These are phyloP conservation scores for Alectura lathami DNA, from an alignment of 2,113 vertebrate species.

Conservation along the genomic window DNA sequence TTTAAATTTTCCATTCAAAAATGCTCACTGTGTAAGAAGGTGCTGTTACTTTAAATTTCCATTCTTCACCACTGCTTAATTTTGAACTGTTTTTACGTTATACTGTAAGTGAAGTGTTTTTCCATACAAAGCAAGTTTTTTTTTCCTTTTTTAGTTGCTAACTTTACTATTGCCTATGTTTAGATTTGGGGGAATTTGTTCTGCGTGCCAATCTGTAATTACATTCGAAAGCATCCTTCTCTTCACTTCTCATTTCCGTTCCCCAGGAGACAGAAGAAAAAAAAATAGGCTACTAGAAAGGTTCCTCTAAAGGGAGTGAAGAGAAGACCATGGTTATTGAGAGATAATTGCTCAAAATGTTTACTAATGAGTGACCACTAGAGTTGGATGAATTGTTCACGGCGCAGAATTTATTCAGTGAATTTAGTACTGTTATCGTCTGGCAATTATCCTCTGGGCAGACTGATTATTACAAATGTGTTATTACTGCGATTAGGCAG, in stretches of 20 bases:
- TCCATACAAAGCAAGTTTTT: constrained; percentile 42
- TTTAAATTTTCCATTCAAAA: constrained; percentile 24
- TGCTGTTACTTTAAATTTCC: constrained; percentile 61
- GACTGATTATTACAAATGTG: background rate
- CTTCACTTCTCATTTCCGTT: constrained; percentile 65
- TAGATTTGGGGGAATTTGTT: constrained; percentile 70
- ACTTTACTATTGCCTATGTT: constrained; percentile 72
- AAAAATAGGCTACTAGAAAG: constrained; percentile 71
- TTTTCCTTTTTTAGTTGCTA: constrained; percentile 66
- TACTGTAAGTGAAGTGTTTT: constrained; percentile 46
- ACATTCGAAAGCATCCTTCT: constrained; percentile 67
- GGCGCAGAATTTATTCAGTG: background rate
- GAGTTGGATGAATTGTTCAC: constrained; percentile 31
- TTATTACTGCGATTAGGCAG: background rate
- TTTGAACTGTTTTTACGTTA: constrained; percentile 48
- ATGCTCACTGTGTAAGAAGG: background rate
- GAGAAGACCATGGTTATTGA: constrained; percentile 59
- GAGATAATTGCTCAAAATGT: constrained; percentile 68
- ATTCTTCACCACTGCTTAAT: constrained; percentile 25
- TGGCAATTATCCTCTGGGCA: background rate
- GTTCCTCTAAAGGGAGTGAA: constrained; percentile 55
- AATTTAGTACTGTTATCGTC: constrained; percentile 13
- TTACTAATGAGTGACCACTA: constrained; percentile 64
- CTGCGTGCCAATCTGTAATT: constrained; percentile 70
- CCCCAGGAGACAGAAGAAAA: constrained; percentile 65